Evolutionary conservation across 2,888 invertebrate genomes (phyloP), one percentile per base, ranked within the genome.

Genomic region (Hecatera dysodea): DNA sequence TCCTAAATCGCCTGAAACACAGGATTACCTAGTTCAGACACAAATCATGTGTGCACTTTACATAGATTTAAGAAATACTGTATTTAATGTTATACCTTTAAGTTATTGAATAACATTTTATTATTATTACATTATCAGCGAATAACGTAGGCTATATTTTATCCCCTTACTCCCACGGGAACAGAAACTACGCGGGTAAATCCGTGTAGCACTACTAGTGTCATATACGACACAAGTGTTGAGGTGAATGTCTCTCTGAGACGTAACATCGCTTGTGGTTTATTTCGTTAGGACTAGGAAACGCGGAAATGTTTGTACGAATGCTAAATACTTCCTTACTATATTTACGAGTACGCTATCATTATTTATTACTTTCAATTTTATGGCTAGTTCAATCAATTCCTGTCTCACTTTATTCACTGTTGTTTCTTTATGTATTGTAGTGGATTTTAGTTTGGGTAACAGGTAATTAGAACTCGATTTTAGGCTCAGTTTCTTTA

Each of bases 191-290:
- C n/a, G n/a, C n/a, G n/a, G n/a, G n/a, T n/a, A n/a, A n/a, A n/a
- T n/a, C n/a, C n/a, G n/a, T 39, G 5, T 39, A 3, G 12, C 15
- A 6, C 5, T 39, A 15, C 24, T 15, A 27, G 15, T n/a, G 19
- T 22, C 24, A 2, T 9, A 12, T 24, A 50, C 12, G 7, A 42
- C 2, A 27, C 29, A 46, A 39, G 44, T 29, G 44, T 44, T 19
- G 63, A 46, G 44, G 74, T 53, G 71, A 71, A 71, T 74, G 74
- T 63, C 36, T 71, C 1, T 27, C 17, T 9, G 1, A 6, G 1
- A 2, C 36, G 64, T 73, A 73, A 71, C 74, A 39, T 63, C 1
- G 12, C 0, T n/a, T 60, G 19, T 24, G n/a, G 72, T 50, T 42
- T 39, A 46, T 36, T 53, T 22, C 24, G 27, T 44, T 62, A 8